phyloP scores from a whole-genome alignment of 2,113 vertebrate species.

The Catharus bicknelli region DNA sequence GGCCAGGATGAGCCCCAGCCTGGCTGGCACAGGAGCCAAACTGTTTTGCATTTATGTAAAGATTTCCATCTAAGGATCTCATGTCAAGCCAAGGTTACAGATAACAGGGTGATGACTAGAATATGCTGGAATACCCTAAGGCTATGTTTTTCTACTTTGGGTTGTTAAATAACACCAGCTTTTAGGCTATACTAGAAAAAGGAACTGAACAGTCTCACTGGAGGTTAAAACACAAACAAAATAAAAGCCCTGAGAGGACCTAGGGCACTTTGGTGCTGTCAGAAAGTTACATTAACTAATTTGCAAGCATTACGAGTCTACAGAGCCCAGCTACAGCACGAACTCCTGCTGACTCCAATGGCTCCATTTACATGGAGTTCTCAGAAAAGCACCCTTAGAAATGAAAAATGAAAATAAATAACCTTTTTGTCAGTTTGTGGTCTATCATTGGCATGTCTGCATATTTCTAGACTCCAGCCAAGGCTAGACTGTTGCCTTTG shows the following conservation, averaged over 20 bases:
- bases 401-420: not conserved
- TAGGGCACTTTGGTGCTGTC: constrained; percentile 8
- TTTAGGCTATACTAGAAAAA: constrained; percentile 24
- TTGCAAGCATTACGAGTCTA: not conserved
- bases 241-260: not conserved
- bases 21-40: not conserved
- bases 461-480: not conserved
- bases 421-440: not conserved
- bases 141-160: constrained; percentile 33
- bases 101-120: constrained; percentile 32
- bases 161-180: constrained; percentile 50
- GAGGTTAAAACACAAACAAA: constrained; percentile 37
- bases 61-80: constrained; percentile 23
- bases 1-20: not conserved
- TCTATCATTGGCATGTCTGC: not conserved
- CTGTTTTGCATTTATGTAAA: constrained; percentile 9
- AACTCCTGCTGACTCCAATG: not conserved
- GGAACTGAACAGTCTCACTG: not conserved
- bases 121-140: not conserved
- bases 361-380: not conserved
- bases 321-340: not conserved
- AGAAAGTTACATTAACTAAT: constrained; percentile 32
- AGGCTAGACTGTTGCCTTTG: not conserved
- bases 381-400: not conserved
- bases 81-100: constrained; percentile 24